phyloP scores from a whole-genome alignment of 2,888 invertebrate genomes.

The Lutraria lutraria region DNA sequence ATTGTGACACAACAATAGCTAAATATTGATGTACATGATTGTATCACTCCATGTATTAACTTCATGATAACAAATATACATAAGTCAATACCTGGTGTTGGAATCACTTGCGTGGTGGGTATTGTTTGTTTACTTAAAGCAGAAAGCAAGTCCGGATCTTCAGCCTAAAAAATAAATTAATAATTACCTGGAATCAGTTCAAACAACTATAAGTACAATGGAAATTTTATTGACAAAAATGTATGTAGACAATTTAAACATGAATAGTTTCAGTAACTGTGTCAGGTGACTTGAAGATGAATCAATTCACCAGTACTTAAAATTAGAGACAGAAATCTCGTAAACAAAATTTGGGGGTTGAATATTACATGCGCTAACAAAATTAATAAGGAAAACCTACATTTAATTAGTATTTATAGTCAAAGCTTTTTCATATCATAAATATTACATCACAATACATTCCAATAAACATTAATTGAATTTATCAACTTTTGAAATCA shows the following conservation, averaged over 20 bases:
- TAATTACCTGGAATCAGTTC: background rate
- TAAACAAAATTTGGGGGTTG: background rate
- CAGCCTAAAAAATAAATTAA: constrained; percentile 49
- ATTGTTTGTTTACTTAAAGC: constrained; percentile 59
- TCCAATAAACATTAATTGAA: no score
- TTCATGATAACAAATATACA: background rate
- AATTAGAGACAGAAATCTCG: background rate
- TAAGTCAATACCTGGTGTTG: constrained; percentile 68
- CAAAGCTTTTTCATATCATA: background rate
- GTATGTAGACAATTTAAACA: background rate
- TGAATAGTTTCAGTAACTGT: background rate
- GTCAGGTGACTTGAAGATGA: background rate
- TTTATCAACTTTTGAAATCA: no score
- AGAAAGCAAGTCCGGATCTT: constrained; percentile 66
- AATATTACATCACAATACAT: no score
- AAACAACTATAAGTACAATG: background rate
- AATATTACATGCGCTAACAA: background rate
- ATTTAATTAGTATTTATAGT: no score
- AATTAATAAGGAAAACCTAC: no score
- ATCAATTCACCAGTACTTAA: background rate
- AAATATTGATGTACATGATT: background rate
- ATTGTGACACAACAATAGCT: background rate
- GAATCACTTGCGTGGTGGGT: constrained; percentile 67
- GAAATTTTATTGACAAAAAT: background rate
- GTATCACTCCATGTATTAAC: background rate